These are phyloP conservation scores for Acanthornis magna DNA, from an alignment of 2,797 vertebrate species.

Conservation along the genomic window DNA sequence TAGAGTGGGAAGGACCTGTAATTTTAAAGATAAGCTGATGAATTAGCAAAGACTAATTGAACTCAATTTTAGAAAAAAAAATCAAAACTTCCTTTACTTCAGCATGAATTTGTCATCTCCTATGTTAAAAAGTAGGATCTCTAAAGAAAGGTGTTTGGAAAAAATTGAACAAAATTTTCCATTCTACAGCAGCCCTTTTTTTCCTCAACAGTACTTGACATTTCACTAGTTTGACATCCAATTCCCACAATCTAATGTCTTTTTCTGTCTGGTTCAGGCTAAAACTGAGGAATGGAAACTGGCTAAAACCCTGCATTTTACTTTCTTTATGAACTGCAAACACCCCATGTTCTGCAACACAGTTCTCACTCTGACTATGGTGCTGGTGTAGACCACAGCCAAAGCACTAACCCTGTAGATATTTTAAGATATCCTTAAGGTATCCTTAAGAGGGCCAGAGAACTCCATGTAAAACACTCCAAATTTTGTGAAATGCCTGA, in stretches of 20 bases:
- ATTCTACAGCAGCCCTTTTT: not conserved
- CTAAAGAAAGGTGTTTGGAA: not conserved
- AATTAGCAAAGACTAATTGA: not conserved
- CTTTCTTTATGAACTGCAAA: constrained; percentile 1
- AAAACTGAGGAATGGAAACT: constrained; percentile 24
- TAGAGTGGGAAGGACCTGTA: not conserved
- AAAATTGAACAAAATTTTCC: not conserved
- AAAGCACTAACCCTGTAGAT: not conserved
- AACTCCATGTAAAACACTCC: not conserved
- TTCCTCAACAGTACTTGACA: not conserved
- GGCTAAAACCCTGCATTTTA: not conserved
- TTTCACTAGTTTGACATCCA: not conserved
- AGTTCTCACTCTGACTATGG: not conserved
- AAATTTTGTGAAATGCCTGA: not conserved
- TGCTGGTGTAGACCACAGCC: not conserved
- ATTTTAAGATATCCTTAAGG: not conserved
- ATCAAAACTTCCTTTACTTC: not conserved
- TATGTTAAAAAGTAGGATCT: not conserved
- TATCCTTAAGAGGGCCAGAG: not conserved
- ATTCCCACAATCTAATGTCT: not conserved
- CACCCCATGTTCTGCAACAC: not conserved
- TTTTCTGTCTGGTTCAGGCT: not conserved
- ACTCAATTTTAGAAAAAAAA: not conserved
- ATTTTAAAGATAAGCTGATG: not conserved
- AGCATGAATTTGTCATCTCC: not conserved